Conservation (phyloP, 2,797 vertebrate genomes). For the Heteromormyrus szaboi region DNA sequence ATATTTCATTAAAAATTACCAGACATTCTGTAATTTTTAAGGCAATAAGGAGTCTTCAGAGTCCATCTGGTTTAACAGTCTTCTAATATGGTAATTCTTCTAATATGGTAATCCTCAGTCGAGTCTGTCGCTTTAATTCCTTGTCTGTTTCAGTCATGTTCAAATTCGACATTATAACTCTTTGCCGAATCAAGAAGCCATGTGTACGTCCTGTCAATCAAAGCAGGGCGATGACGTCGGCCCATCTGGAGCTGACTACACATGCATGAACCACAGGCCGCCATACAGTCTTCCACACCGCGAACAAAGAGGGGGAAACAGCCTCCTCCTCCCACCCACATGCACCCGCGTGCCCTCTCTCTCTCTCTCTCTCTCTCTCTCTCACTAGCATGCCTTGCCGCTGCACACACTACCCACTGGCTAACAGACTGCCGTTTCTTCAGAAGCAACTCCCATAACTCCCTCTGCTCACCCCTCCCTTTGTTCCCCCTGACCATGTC, state of each 20-base stretch:
- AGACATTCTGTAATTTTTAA: not conserved
- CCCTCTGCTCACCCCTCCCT: not conserved
- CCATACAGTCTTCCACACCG: not conserved
- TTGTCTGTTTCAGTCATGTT: not conserved
- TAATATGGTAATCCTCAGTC: not conserved
- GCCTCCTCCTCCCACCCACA: not conserved
- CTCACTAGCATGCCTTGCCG: not conserved
- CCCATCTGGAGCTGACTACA: not conserved
- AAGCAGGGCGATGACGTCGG: not conserved
- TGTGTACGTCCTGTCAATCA: not conserved
- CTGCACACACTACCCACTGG: not conserved
- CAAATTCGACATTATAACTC: not conserved
- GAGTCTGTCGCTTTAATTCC: not conserved
- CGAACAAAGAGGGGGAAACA: not conserved
- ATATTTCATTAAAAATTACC: not conserved
- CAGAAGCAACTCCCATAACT: not conserved
- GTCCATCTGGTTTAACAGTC: constrained; percentile 9
- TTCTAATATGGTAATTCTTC: not conserved
- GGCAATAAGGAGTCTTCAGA: not conserved
- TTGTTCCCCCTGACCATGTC: not conserved
- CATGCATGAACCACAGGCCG: not conserved
- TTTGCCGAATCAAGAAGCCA: not conserved
- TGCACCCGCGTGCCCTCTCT: not conserved
- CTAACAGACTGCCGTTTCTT: not conserved
- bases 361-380: not conserved